Conservation (phyloP, 2,888 invertebrate species). For the Esperia sulphurella region DNA sequence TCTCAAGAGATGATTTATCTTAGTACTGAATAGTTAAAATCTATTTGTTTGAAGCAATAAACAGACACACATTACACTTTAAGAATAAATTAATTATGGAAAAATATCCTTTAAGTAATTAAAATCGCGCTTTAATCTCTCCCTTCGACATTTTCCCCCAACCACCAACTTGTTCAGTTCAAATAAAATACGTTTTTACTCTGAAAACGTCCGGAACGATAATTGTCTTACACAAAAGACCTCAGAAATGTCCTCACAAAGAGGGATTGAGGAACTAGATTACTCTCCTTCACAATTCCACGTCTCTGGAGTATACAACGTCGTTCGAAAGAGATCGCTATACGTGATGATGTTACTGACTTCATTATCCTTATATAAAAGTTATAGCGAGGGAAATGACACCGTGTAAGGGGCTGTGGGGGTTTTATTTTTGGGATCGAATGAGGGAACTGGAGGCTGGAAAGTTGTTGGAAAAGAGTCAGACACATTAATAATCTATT, state of each 20-base stretch:
- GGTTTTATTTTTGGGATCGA: slow-evolving; percentile 1
- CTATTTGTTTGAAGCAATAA: too few relatives aligned
- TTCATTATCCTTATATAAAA: slow-evolving; percentile 11
- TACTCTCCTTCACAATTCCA: slow-evolving; percentile 37
- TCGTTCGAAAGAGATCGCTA: slow-evolving; percentile 12
- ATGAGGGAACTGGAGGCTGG: neutral
- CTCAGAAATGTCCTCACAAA: slow-evolving; percentile 60
- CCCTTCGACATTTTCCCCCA: slow-evolving; percentile 11
- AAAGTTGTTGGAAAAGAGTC: neutral
- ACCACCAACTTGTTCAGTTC: slow-evolving; percentile 28
- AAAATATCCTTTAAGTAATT: slow-evolving; percentile 9
- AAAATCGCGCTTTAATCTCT: slow-evolving; percentile 19
- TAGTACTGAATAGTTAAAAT: too few relatives aligned
- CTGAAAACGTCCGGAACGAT: slow-evolving; percentile 53
- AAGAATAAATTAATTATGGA: too few relatives aligned
- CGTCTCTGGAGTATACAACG: slow-evolving; percentile 20
- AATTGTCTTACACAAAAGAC: slow-evolving; percentile 70
- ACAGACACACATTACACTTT: too few relatives aligned
- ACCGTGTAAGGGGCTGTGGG: neutral
- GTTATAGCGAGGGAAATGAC: slow-evolving; percentile 4
- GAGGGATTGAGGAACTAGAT: slow-evolving; percentile 68
- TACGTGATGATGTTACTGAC: slow-evolving; percentile 14
- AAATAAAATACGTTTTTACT: slow-evolving; percentile 55
- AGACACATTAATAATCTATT: too few relatives aligned
- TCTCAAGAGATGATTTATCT: too few relatives aligned